Base-by-base conservation (phyloP, 2,113 vertebrate species). In the Pituophis catenifer region DNA sequence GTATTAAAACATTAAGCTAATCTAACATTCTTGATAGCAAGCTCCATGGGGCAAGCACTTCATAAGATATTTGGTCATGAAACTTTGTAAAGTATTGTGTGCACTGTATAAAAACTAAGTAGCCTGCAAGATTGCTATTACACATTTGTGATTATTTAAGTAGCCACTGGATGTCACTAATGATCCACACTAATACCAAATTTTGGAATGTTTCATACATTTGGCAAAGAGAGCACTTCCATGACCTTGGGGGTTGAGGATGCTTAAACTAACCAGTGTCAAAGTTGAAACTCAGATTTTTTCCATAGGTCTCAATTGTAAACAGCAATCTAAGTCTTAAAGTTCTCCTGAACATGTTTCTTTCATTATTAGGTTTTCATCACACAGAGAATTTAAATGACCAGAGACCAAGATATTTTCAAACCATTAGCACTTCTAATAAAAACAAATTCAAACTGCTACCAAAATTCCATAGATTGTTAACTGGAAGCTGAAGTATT, bases 111-210 rank as follows among this genome's bases (percentile, higher is more conserved):
- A 81, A 81, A 81, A 81, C 88, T 90, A 92, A 90, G 53, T 50
- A 85, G 88, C 8, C 8, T 81, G 52, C 94, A 11, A 81, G 92
- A 89, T 24, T 94, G 55, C 5, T 91, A 44, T 0, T 0, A 0
- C 26, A 88, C 91, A 95, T 93, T 92, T 96, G 96, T 95, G 75
- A 95, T 95, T 94, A 88, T 91, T 86, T 1, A 5, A 92, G 2
- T 6, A 94, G 50, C 96, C 96, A 91, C 97, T 97, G 96, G 97
- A 94, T 97, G 96, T 97, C 97, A 96, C 94, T 97, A 86, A 95
- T 38, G 96, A 95, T 95, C 96, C 94, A 86, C 89, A 94, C 17
- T 97, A 94, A 89, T 23, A 91, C 96, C 96, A 96, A 95, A 95
- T 90, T 94, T 96, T 95, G 92, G 6, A 50, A 44, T 8, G 2